Percentiles rank a stretch among this genome's conserved stretches.
Evolutionary conservation across 2,888 invertebrate species (phyloP).

Genomic region (Cenopis cana): DNA sequence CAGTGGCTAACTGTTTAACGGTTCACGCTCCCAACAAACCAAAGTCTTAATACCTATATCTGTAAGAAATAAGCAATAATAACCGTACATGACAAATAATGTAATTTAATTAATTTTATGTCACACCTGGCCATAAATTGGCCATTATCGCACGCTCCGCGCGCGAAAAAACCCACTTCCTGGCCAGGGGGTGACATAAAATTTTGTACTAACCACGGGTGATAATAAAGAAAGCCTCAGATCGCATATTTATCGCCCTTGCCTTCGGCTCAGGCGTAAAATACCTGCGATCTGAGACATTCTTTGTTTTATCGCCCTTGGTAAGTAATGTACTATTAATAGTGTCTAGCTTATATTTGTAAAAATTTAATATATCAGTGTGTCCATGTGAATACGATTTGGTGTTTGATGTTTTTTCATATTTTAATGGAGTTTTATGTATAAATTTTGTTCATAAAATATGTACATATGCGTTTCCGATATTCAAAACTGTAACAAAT

Average conservation of each 20-base stretch:
- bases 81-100: background rate
- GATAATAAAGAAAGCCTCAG: too few species aligned
- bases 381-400: constrained; percentile 57
- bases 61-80: constrained; percentile 12
- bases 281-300: too few species aligned
- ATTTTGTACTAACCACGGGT: too few species aligned
- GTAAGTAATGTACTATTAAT: background rate
- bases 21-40: background rate
- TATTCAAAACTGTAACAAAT: constrained; percentile 1
- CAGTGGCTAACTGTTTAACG: too few species aligned
- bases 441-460: constrained; percentile 45
- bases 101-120: constrained; percentile 4
- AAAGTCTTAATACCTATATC: constrained; percentile 9
- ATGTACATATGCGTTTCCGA: constrained; percentile 33
- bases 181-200: too few species aligned
- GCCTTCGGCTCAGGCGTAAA: too few species aligned
- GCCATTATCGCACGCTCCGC: too few species aligned
- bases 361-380: constrained; percentile 52
- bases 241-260: too few species aligned
- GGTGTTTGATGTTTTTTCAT: constrained; percentile 42
- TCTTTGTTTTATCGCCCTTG: too few species aligned
- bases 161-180: too few species aligned
- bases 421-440: constrained; percentile 44
- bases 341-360: constrained; percentile 30
- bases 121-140: too few species aligned